Conservation (phyloP, 2,113 vertebrate species). For the Podarcis raffonei region DNA sequence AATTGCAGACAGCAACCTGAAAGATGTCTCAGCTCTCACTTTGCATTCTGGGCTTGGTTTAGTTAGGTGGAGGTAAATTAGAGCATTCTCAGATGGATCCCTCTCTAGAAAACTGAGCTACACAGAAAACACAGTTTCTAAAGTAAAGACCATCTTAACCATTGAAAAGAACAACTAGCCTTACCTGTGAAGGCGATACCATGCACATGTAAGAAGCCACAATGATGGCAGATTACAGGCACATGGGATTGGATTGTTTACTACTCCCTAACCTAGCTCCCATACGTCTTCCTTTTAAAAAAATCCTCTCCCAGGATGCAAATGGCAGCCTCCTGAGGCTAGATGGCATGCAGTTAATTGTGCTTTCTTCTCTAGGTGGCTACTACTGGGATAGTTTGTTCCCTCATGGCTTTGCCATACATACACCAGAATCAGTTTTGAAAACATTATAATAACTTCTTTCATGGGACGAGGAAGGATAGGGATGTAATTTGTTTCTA, state of each 20-base stretch:
- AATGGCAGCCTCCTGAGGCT: background rate
- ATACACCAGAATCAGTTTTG: too few species aligned
- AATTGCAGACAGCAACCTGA: too few species aligned
- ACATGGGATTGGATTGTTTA: background rate
- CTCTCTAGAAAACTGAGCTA: too few species aligned
- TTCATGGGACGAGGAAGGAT: background rate
- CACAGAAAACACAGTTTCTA: too few species aligned
- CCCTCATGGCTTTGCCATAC: background rate
- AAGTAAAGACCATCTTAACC: too few species aligned
- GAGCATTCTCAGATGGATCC: too few species aligned
- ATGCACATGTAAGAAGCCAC: too few species aligned
- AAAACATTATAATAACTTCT: background rate
- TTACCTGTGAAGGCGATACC: too few species aligned
- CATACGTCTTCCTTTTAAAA: background rate
- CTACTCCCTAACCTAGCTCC: background rate
- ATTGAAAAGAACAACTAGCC: too few species aligned
- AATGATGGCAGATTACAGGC: background rate
- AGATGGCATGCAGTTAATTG: background rate
- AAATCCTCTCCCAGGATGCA: background rate
- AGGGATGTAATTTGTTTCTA: background rate
- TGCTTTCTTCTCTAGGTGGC: background rate
- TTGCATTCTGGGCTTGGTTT: too few species aligned
- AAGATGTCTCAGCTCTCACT: too few species aligned
- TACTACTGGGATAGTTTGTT: background rate
- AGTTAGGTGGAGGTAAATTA: too few species aligned